Evolutionary conservation across 2,888 invertebrate genomes (phyloP).

Genomic region (Melanophora roralis): DNA sequence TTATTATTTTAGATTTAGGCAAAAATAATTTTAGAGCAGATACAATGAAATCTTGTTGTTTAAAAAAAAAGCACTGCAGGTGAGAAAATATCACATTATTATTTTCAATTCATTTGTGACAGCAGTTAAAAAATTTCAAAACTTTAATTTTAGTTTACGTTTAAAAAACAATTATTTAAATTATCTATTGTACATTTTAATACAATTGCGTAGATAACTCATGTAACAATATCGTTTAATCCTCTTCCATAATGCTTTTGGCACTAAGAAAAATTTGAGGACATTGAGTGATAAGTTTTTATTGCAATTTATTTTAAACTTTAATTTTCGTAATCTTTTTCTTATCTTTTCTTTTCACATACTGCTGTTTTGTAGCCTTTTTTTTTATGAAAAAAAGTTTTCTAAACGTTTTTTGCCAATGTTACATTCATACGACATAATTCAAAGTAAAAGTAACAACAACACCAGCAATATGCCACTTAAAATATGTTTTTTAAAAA

Average conservation of each 20-base stretch:
- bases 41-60: background rate
- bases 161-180: too few relatives aligned
- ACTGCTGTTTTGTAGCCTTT: background rate
- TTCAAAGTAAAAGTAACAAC: conserved; percentile 22
- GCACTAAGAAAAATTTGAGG: too few relatives aligned
- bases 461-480: conserved; percentile 41
- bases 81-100: background rate
- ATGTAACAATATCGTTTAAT: too few relatives aligned
- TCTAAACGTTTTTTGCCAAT: conserved; percentile 48
- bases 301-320: too few relatives aligned
- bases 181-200: too few relatives aligned
- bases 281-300: too few relatives aligned
- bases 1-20: conserved; percentile 6
- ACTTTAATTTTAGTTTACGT: too few relatives aligned
- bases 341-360: too few relatives aligned
- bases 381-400: conserved; percentile 31
- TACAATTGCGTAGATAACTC: too few relatives aligned
- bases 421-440: conserved; percentile 56
- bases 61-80: conserved; percentile 20
- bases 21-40: background rate
- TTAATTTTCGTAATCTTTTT: conserved; percentile 11
- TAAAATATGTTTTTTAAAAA: conserved; percentile 37
- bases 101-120: too few relatives aligned
- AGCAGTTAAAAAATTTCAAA: too few relatives aligned
- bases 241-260: too few relatives aligned